Percentiles rank a stretch among this genome's conserved stretches.
These are phyloP conservation scores for Torymus tubicola DNA, from an alignment of 2,888 invertebrate genomes.

Conservation along the genomic window DNA sequence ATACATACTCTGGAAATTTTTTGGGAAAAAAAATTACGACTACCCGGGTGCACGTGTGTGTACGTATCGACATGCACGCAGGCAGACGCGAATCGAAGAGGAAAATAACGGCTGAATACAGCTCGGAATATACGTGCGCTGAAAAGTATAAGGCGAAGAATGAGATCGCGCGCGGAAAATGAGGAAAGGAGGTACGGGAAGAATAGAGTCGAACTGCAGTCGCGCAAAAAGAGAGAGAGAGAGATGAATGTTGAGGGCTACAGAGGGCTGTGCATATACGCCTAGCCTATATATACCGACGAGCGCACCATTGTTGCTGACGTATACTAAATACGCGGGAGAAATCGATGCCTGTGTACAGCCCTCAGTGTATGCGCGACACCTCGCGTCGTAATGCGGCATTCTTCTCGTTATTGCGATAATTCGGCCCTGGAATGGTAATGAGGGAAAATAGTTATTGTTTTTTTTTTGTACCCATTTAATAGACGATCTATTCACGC, in stretches of 20 bases:
- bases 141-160: slow-evolving; percentile 14
- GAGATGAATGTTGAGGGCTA: slow-evolving; percentile 8
- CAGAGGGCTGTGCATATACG: background rate
- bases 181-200: background rate
- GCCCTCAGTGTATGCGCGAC: slow-evolving; percentile 29
- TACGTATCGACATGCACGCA: background rate
- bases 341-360: slow-evolving; percentile 54
- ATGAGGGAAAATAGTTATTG: no score
- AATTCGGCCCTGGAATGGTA: no score
- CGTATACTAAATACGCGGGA: slow-evolving; percentile 58
- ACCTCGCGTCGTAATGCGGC: slow-evolving; percentile 2
- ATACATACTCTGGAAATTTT: background rate
- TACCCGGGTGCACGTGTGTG: no score
- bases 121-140: slow-evolving; percentile 5
- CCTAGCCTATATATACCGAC: slow-evolving; percentile 44
- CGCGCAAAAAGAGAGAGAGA: background rate
- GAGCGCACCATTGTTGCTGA: slow-evolving; percentile 59
- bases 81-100: slow-evolving; percentile 18
- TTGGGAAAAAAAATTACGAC: slow-evolving; percentile 25
- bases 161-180: background rate
- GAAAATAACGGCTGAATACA: slow-evolving; percentile 23
- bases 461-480: no score
- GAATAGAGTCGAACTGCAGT: slow-evolving; percentile 40
- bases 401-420: no score
- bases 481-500: no score